Percentiles rank a stretch among this genome's conserved stretches.
These are phyloP conservation scores for Acanthoscelides obtectus DNA, from an alignment of 2,888 invertebrate genomes.

Conservation along the genomic window DNA sequence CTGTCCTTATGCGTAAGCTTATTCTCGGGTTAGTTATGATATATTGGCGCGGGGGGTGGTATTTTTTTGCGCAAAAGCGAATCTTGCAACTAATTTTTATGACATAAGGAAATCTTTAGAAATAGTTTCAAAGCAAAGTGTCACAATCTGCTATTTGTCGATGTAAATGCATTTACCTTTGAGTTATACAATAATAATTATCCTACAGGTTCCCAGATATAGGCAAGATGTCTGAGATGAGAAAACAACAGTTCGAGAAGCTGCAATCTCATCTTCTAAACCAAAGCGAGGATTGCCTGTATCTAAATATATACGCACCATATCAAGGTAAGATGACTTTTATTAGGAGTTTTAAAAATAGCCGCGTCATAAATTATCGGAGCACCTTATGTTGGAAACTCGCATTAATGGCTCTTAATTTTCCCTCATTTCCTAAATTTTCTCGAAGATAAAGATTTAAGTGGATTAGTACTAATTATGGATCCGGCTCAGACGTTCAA, in stretches of 20 bases:
- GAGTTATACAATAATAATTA: no score
- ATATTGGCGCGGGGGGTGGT: no score
- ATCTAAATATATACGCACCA: slow-evolving; percentile 89
- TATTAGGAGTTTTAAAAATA: neutral
- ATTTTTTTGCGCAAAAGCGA: no score
- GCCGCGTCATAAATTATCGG: neutral
- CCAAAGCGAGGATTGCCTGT: slow-evolving; percentile 84
- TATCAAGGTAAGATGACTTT: slow-evolving; percentile 62
- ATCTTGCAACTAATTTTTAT: no score
- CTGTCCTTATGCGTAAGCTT: no score
- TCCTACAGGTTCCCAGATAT: slow-evolving; percentile 57
- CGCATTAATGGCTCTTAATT: neutral
- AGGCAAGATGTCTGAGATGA: slow-evolving; percentile 60
- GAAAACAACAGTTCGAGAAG: slow-evolving; percentile 66
- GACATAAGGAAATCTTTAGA: no score
- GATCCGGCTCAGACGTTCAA: neutral
- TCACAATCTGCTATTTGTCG: no score
- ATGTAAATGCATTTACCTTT: no score
- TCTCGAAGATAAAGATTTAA: neutral
- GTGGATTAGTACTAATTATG: neutral
- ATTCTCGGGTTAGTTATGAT: no score
- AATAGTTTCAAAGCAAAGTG: no score
- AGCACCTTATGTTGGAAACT: neutral
- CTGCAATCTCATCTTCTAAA: slow-evolving; percentile 65
- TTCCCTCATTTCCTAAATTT: neutral